Percentiles rank a stretch among this genome's conserved stretches.
phyloP scores from a whole-genome alignment of 2,113 vertebrate species.

The Ailurus styani region DNA sequence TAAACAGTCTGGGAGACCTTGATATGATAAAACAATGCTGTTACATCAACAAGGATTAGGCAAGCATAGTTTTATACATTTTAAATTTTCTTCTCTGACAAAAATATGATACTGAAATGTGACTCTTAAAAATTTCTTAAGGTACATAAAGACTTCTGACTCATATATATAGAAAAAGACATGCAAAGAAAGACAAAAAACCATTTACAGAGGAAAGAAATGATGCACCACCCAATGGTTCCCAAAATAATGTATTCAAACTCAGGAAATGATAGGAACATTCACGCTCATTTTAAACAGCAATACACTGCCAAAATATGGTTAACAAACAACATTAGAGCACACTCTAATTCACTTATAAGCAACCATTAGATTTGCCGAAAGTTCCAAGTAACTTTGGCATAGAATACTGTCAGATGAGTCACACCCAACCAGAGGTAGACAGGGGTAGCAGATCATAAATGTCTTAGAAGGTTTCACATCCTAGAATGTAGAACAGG shows the following conservation, averaged over 20 bases:
- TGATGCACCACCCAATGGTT: neutral
- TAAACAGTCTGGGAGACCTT: neutral
- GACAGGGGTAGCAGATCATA: constrained; percentile 38
- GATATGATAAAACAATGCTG: neutral
- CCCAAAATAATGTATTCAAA: neutral
- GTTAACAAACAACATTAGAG: constrained; percentile 51
- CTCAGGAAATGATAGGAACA: constrained; percentile 22
- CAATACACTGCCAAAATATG: constrained; percentile 13
- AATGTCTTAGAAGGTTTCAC: neutral
- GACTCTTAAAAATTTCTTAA: neutral
- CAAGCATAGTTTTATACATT: neutral
- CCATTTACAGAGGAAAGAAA: neutral
- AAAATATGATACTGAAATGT: neutral
- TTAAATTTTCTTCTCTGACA: neutral
- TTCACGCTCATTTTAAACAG: constrained; percentile 37
- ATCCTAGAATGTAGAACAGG: constrained; percentile 70
- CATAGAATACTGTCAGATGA: constrained; percentile 53
- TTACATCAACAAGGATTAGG: neutral
- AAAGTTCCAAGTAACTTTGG: constrained; percentile 58
- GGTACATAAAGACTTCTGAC: neutral
- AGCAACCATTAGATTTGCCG: constrained; percentile 52
- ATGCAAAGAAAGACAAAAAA: constrained; percentile 5
- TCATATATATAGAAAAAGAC: constrained; percentile 14
- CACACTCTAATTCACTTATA: constrained; percentile 69
- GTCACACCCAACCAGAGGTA: constrained; percentile 37